Evolutionary conservation across 2,113 vertebrate genomes (phyloP), one percentile per base, ranked within the genome.

Genomic region (Phalacrocorax brasilianus): DNA sequence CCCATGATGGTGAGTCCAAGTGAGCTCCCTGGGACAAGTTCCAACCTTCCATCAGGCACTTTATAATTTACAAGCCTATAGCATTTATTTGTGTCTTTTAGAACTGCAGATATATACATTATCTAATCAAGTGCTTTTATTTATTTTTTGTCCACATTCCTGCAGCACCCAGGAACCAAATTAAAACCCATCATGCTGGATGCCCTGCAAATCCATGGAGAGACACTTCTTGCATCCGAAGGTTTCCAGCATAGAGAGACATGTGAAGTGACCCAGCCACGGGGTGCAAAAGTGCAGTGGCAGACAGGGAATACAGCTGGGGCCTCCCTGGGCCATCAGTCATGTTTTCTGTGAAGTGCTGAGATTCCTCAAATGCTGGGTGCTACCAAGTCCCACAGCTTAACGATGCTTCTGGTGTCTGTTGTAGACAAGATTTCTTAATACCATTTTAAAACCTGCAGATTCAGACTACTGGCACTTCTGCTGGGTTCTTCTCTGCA

Each of bases 251-350:
- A 33, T 2, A 3, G 20, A 17, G 8, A 30, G 55, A 16, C n/a
- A 30, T 1, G 3, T 11, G 55, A 24, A 52, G 30, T 18, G 7
- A 13, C 18, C 0, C 1, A 56, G n/a, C 35, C 55, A 3, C 1
- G 2, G 55, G 65, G 28, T 16, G 32, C 20, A 16, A 52, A 35
- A 14, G 59, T 38, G 44, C 58, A 33, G 27, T 1, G 28, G 50
- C 26, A n/a, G 42, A 7, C 11, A 8, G 21, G 28, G 65, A 45
- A n/a, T 10, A 17, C 14, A 40, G 33, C 58, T 32, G 28, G 38
- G 38, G 20, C 13, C 24, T 78, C 73, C 40, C 21, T 19, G n/a
- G 35, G 70, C 67, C 47, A 67, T 47, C 38, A 23, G 3, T 4
- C 2, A 2, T 0, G 35, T 11, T 35, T 19, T 72, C 12, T n/a